phyloP scores from a whole-genome alignment of 2,888 invertebrate genomes.

The Alviniconcha strummeri region DNA sequence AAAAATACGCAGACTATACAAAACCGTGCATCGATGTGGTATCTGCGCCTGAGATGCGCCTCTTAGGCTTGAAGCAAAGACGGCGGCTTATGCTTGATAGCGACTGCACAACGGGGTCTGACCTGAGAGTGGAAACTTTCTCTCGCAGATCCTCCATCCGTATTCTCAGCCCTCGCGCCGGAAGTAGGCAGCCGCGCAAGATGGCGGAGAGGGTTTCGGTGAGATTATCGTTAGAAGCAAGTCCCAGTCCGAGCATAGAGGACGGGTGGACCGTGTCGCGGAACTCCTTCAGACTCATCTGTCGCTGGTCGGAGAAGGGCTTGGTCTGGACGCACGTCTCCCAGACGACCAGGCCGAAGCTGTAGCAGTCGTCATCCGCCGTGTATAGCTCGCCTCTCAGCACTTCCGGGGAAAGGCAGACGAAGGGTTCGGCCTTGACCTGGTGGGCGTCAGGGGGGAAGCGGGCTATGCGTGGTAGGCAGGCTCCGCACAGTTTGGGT shows the following conservation, averaged over 20 bases:
- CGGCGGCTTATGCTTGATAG: conserved; percentile 6
- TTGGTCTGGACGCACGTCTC: conserved; percentile 43
- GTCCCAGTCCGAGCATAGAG: conserved; percentile 44
- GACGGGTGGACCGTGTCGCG: conserved; percentile 44
- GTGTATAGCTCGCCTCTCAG: conserved; percentile 59
- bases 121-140: not conserved
- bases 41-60: not conserved
- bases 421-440: conserved; percentile 50
- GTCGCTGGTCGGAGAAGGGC: conserved; percentile 41
- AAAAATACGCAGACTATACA: no score
- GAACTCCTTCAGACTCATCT: conserved; percentile 47
- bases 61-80: not conserved
- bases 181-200: conserved; percentile 34
- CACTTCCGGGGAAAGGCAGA: conserved; percentile 65
- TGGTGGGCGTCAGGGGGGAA: conserved; percentile 48
- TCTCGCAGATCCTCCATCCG: conserved; percentile 16
- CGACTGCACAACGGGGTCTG: conserved; percentile 15
- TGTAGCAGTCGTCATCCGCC: conserved; percentile 62
- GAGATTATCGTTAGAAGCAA: conserved; percentile 10
- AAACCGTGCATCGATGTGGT: not conserved
- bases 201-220: conserved; percentile 31
- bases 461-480: conserved; percentile 55
- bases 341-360: conserved; percentile 52
- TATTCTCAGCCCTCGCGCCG: conserved; percentile 23
- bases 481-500: conserved; percentile 58